Conservation (phyloP, 1,140 invertebrate genomes). For the Apocrypta bakeri region DNA sequence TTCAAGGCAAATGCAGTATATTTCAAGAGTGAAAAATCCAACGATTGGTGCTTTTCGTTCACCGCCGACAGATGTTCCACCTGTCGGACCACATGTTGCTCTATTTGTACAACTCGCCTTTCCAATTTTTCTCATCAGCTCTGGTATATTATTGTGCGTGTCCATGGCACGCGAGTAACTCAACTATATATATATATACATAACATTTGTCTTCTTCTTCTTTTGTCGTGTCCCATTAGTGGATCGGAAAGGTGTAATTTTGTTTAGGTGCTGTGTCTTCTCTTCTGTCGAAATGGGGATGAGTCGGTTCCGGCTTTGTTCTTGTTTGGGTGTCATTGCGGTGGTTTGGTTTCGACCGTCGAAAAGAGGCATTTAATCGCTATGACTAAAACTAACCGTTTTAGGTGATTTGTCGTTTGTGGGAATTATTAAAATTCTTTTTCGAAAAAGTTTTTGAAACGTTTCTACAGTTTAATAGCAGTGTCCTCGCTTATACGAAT, state of each 20-base stretch:
- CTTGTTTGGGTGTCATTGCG: neutral
- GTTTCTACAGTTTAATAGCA: too few relatives aligned
- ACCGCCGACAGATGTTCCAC: constrained; percentile 20
- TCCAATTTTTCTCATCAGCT: constrained; percentile 17
- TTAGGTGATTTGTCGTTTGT: neutral
- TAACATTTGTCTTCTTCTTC: neutral
- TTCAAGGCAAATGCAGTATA: neutral
- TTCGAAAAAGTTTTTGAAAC: too few relatives aligned
- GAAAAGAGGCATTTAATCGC: neutral
- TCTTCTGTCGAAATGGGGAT: neutral
- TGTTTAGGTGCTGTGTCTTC: neutral
- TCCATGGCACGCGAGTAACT: neutral
- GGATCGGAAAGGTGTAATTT: neutral
- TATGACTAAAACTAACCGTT: neutral
- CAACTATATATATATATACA: neutral
- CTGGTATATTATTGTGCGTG: neutral
- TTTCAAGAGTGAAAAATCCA: constrained; percentile 20
- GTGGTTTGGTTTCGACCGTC: too few relatives aligned
- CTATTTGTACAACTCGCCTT: constrained; percentile 16
- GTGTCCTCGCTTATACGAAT: too few relatives aligned
- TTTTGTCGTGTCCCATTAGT: neutral
- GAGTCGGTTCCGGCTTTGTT: neutral
- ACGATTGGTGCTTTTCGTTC: constrained; percentile 24
- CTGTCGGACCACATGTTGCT: constrained; percentile 42
- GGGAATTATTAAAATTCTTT: neutral